Evolutionary conservation across 1,140 invertebrate species (phyloP), one percentile per base, ranked within the genome.

Genomic region (Probaryconus sp.): DNA sequence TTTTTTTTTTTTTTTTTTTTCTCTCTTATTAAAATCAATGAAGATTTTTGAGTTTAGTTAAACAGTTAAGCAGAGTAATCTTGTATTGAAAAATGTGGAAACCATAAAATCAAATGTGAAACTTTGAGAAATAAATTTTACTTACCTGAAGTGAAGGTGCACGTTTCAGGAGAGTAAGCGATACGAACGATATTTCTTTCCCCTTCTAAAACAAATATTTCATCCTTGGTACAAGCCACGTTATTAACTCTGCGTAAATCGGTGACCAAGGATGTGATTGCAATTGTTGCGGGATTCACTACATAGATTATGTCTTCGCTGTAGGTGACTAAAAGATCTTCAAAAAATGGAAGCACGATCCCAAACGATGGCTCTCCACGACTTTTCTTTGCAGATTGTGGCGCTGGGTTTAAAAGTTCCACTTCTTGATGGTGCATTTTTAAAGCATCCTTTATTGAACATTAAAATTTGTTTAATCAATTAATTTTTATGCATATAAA

Each of bases 191-290:
- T 88, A 80, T 91, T 91, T 63, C 93, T 87, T 30, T 90, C 84
- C 1, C 92, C 91, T 83, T 93, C 91, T 61, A 96, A 83, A 37
- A 96, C 87, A 86, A 95, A 95, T 69, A 96, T 92, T 89, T 96
- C 94, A 72, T 94, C 92, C 78, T 91, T 90, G 69, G 89, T 89
- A 20, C 93, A 91, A 26, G 92, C 90, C 5, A 95, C 89, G 48
- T 86, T 81, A 2, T 85, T 84, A 26, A 91, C 85, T 10, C 80
- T 79, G 30, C 88, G 81, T 4, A 92, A 65, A 64, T 89, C 86
- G 20, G 85, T 84, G 11, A 91, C 77, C 7, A 92, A 84, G 42
- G 85, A 84, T 7, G 80, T 84, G 60, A 88, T 85, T 3, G 79
- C 76, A 37, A 89, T 88, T 11, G 83, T 87, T n/a, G 81, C 82